phyloP scores from a whole-genome alignment of 2,113 vertebrate species.

The Corythornis cristatus region DNA sequence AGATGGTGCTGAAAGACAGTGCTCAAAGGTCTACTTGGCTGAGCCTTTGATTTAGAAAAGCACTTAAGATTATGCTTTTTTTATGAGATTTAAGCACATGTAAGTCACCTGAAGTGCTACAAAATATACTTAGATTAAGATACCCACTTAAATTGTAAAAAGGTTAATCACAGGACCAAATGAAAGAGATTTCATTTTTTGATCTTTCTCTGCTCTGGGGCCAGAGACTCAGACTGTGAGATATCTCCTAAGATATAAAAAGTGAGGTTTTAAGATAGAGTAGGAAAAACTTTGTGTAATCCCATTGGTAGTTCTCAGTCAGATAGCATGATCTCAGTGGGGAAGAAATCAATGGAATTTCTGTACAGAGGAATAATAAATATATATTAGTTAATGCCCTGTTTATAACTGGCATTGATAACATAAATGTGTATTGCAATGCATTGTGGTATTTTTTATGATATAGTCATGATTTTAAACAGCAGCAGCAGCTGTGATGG shows the following conservation, averaged over 20 bases:
- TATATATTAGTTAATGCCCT: constrained; percentile 36
- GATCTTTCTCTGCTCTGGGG: not conserved
- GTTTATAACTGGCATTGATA: constrained; percentile 25
- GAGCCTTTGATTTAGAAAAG: not conserved
- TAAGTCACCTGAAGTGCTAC: constrained; percentile 5
- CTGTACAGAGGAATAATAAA: constrained; percentile 16
- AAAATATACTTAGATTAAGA: not conserved
- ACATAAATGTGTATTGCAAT: constrained; percentile 6
- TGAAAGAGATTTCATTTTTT: not conserved
- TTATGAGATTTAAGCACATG: not conserved
- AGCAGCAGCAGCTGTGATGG: not conserved
- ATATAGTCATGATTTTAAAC: not conserved
- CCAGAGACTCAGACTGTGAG: not conserved
- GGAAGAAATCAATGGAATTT: constrained; percentile 20
- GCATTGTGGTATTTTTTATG: not conserved
- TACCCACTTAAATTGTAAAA: not conserved
- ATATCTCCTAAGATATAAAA: not conserved
- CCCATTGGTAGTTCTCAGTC: not conserved
- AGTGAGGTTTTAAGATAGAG: not conserved
- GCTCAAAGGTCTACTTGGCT: not conserved
- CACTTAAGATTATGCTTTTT: not conserved
- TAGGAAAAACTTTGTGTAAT: not conserved
- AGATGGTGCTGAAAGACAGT: not conserved
- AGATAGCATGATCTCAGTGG: not conserved
- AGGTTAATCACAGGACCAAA: not conserved